These are phyloP conservation scores for Cotesia vestalis DNA, from an alignment of 1,140 invertebrate genomes.

Conservation along the genomic window DNA sequence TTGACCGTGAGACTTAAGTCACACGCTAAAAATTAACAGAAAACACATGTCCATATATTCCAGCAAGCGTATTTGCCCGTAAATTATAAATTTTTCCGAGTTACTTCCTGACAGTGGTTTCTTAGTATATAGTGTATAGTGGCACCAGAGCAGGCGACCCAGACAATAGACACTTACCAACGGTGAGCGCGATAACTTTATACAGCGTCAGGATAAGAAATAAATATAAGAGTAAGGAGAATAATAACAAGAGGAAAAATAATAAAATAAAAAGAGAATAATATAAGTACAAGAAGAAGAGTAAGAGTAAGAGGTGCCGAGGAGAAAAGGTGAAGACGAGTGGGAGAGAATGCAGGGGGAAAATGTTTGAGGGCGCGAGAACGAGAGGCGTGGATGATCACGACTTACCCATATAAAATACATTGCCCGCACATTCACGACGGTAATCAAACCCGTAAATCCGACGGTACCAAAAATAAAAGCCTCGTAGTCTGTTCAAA, in stretches of 20 bases:
- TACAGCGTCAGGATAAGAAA: slow-evolving; percentile 33
- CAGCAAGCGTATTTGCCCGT: no score
- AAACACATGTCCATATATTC: no score
- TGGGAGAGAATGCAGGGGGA: slow-evolving; percentile 36
- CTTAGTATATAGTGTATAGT: no score
- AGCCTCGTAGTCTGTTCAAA: neutral
- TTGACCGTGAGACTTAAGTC: no score
- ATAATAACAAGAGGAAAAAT: slow-evolving; percentile 2
- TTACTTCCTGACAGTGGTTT: no score
- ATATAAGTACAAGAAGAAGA: neutral
- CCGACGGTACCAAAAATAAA: slow-evolving; percentile 16
- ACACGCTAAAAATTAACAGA: no score
- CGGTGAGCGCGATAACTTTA: slow-evolving; percentile 55
- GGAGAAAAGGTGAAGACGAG: slow-evolving; percentile 35
- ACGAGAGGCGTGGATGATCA: slow-evolving; percentile 57
- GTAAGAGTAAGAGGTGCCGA: slow-evolving; percentile 8
- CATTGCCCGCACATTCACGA: slow-evolving; percentile 44
- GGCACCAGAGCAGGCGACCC: slow-evolving; percentile 19
- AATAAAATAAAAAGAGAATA: neutral
- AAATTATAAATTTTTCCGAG: no score
- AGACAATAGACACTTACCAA: slow-evolving; percentile 57
- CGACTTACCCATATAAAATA: slow-evolving; percentile 59
- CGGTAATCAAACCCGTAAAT: slow-evolving; percentile 55
- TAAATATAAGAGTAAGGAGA: no score
- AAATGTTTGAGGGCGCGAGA: slow-evolving; percentile 25